These are phyloP conservation scores for Alentia gelatinosa DNA, from an alignment of 2,888 invertebrate genomes.

Conservation along the genomic window DNA sequence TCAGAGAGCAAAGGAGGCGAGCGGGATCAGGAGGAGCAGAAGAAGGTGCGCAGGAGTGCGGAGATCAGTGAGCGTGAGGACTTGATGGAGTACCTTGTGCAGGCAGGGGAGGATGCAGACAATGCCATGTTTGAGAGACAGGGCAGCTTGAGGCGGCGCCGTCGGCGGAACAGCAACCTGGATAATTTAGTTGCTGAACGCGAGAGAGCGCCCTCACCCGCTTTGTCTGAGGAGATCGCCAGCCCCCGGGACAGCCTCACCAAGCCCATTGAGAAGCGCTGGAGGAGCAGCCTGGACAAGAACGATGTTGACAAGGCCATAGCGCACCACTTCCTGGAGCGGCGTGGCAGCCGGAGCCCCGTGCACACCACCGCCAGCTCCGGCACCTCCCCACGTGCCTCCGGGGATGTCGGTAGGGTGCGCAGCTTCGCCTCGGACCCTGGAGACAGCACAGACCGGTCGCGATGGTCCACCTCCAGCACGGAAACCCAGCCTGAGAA, in stretches of 20 bases:
- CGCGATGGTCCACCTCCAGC: conserved; percentile 42
- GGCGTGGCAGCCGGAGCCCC: conserved; percentile 9
- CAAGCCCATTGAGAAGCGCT: background rate
- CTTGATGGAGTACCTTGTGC: conserved; percentile 61
- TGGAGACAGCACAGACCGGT: background rate
- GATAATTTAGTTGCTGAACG: conserved; percentile 68
- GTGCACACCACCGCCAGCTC: background rate
- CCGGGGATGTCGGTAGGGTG: background rate
- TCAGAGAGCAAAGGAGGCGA: background rate
- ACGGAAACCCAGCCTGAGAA: conserved; percentile 36
- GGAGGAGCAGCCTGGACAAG: conserved; percentile 29
- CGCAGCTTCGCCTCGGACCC: conserved; percentile 17
- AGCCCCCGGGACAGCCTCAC: background rate
- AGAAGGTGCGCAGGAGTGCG: conserved; percentile 57
- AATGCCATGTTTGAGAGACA: conserved; percentile 68
- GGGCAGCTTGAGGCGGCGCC: conserved; percentile 72
- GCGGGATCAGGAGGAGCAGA: conserved; percentile 50
- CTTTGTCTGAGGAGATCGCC: conserved; percentile 3
- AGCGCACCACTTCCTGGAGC: conserved; percentile 31
- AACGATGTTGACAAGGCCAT: conserved; percentile 43
- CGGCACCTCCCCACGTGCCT: background rate
- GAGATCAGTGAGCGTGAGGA: conserved; percentile 67
- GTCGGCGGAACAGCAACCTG: conserved; percentile 63
- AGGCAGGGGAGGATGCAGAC: conserved; percentile 59
- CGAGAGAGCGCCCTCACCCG: conserved; percentile 75